Evolutionary conservation across 2,113 vertebrate species (phyloP).

Genomic region (Penelope pileata): DNA sequence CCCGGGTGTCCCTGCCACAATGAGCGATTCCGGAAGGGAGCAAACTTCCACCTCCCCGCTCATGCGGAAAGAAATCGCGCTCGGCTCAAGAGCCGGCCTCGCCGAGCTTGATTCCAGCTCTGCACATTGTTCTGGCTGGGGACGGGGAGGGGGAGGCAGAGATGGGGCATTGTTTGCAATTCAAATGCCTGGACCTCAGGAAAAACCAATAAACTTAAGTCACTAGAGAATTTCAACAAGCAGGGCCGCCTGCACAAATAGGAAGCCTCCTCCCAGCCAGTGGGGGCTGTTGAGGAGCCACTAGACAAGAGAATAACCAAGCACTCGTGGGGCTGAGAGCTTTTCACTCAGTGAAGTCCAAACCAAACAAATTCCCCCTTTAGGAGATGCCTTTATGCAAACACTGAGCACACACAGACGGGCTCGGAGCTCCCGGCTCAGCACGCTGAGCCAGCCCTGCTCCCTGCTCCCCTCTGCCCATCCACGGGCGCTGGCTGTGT

Average conservation of each 20-base stretch:
- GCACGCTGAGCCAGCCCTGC: not conserved
- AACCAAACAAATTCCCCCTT: conserved; percentile 70
- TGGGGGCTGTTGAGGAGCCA: conserved; percentile 56
- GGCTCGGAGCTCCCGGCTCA: fast-evolving
- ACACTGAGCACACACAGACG: conserved; percentile 17
- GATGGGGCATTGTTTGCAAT: conserved; percentile 66
- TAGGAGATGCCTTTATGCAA: conserved; percentile 32
- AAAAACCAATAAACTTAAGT: conserved; percentile 74
- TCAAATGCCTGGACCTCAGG: conserved; percentile 62
- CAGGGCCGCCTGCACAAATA: conserved; percentile 42
- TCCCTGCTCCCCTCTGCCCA: not conserved
- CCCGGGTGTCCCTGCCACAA: conserved; percentile 35
- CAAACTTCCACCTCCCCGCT: conserved; percentile 26
- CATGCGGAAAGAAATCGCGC: conserved; percentile 27
- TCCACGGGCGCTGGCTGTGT: fast-evolving
- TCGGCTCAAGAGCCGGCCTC: not conserved
- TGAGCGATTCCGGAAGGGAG: conserved; percentile 44
- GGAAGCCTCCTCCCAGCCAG: conserved; percentile 9
- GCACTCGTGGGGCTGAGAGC: conserved; percentile 68
- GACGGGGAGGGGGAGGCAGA: not conserved
- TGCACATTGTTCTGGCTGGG: conserved; percentile 48
- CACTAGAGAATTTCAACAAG: conserved; percentile 67
- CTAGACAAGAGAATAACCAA: conserved; percentile 68
- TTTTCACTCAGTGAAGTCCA: conserved; percentile 73
- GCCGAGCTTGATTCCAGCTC: conserved; percentile 50